Conservation (phyloP, 1,140 invertebrate species). For the Cyphomyrmex costatus region DNA sequence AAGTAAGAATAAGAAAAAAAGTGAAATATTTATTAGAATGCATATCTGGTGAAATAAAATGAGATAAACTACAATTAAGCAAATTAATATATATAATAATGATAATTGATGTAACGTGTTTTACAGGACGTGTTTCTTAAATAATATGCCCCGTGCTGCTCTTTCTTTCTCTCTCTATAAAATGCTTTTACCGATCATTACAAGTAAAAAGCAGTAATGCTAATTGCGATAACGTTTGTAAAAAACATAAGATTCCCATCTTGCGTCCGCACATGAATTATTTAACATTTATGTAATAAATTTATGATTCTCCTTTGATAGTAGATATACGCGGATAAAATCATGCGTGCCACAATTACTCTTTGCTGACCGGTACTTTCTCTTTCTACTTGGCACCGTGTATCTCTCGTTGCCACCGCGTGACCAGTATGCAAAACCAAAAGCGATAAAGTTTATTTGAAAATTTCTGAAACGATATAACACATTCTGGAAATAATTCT, state of each 20-base stretch:
- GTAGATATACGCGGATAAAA: slow-evolving; percentile 28
- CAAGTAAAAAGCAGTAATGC: neutral
- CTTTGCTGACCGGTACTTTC: slow-evolving; percentile 3
- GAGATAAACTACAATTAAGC: neutral
- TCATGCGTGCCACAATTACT: slow-evolving; percentile 22
- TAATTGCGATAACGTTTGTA: slow-evolving; percentile 12
- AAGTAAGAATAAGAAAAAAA: neutral
- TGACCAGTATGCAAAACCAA: neutral
- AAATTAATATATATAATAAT: slow-evolving; percentile 12
- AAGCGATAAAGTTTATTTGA: neutral
- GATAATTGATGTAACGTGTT: slow-evolving; percentile 22
- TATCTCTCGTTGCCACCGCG: neutral
- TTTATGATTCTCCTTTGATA: neutral
- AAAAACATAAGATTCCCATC: slow-evolving; percentile 11
- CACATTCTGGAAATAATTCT: neutral
- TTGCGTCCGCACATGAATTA: slow-evolving; percentile 4
- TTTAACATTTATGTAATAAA: slow-evolving; percentile 35
- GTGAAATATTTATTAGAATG: neutral
- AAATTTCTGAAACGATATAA: neutral
- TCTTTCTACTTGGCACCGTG: neutral
- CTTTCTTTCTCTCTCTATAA: no score
- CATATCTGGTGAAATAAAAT: neutral
- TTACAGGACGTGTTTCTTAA: slow-evolving; percentile 4
- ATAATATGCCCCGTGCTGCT: neutral
- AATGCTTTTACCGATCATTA: neutral